Percentiles rank a stretch among this genome's conserved stretches.
These are phyloP conservation scores for Drosophila infuscata DNA, from an alignment of 2,888 invertebrate species.

Conservation along the genomic window DNA sequence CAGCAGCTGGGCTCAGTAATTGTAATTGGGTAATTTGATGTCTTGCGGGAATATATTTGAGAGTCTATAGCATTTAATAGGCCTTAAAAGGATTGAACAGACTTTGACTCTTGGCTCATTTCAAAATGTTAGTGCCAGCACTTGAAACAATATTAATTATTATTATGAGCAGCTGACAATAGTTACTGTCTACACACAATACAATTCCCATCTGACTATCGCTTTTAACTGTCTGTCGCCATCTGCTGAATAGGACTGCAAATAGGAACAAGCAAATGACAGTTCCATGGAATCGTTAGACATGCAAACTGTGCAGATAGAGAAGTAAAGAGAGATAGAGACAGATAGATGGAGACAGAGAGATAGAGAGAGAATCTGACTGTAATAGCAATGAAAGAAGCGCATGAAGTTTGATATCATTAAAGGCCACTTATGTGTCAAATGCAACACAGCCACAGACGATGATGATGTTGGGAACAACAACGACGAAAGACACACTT, in stretches of 20 bases:
- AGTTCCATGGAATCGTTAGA: conserved; percentile 64
- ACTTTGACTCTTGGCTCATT: conserved; percentile 1
- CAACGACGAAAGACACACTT: conserved; percentile 51
- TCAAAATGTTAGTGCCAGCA: background rate
- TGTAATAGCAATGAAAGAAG: conserved; percentile 54
- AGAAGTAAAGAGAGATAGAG: background rate
- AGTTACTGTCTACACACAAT: background rate
- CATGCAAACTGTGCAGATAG: conserved; percentile 52
- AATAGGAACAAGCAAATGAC: conserved; percentile 63
- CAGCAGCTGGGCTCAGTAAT: conserved; percentile 42
- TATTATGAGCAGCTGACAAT: background rate
- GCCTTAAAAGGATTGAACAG: background rate
- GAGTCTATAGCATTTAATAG: background rate
- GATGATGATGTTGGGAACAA: conserved; percentile 4
- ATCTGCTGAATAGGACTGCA: conserved; percentile 40
- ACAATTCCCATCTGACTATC: conserved; percentile 12
- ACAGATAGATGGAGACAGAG: background rate
- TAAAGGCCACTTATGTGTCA: conserved; percentile 77
- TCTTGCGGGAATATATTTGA: background rate
- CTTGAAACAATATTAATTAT: conserved; percentile 12
- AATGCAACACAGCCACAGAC: conserved; percentile 64
- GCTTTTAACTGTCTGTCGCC: conserved; percentile 18
- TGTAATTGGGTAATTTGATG: conserved; percentile 29
- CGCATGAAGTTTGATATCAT: conserved; percentile 70
- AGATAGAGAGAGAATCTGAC: conserved; percentile 19